Conservation (phyloP, 2,797 vertebrate genomes). For the Morus bassanus region DNA sequence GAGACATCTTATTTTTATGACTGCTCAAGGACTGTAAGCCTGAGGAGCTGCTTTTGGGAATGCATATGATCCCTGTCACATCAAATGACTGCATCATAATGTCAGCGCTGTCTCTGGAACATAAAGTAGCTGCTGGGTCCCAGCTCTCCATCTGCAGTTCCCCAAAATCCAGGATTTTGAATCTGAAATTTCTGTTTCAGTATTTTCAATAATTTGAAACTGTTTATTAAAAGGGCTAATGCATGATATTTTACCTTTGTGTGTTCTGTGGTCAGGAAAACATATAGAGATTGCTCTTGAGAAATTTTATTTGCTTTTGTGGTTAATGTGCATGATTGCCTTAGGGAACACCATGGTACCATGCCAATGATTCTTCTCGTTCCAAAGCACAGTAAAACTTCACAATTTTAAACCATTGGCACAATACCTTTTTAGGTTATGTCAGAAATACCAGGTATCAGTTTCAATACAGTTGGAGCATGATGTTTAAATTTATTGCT, state of each 20-base stretch:
- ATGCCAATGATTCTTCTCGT: conserved; percentile 17
- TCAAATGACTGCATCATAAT: background rate
- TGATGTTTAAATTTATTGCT: conserved; percentile 43
- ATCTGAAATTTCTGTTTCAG: background rate
- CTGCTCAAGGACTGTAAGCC: conserved; percentile 43
- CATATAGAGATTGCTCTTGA: background rate
- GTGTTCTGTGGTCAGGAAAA: conserved; percentile 11
- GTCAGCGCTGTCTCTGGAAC: background rate
- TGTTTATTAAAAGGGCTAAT: background rate
- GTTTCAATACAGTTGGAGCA: conserved; percentile 5
- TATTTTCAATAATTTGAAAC: background rate
- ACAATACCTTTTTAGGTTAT: conserved; percentile 13
- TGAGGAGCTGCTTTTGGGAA: conserved; percentile 29
- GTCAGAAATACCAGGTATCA: conserved; percentile 26
- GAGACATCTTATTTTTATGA: conserved; percentile 50
- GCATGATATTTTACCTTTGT: background rate
- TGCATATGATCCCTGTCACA: conserved; percentile 49
- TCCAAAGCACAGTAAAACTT: conserved; percentile 35
- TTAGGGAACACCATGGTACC: background rate
- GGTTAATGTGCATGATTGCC: conserved; percentile 24
- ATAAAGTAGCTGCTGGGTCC: background rate
- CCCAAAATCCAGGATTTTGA: background rate
- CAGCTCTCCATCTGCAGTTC: background rate
- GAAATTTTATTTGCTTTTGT: conserved; percentile 33
- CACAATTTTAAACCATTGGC: conserved; percentile 10